phyloP scores from a whole-genome alignment of 2,888 invertebrate species.

The Lycia hirtaria region DNA sequence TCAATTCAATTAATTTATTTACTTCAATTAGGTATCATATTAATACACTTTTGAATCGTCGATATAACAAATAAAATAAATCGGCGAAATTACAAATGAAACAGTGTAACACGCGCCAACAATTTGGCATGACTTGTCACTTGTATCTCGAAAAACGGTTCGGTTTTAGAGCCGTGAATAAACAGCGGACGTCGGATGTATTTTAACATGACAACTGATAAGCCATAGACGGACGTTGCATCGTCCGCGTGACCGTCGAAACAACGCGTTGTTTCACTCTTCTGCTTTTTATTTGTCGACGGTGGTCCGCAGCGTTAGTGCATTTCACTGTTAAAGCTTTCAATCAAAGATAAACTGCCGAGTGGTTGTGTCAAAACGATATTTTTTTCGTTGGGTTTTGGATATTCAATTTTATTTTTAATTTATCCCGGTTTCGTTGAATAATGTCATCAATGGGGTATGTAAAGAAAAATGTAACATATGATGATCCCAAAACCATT shows the following conservation, averaged over 20 bases:
- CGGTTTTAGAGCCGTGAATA: conserved; percentile 56
- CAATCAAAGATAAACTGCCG: conserved; percentile 15
- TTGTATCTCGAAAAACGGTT: conserved; percentile 56
- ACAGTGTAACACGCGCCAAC: conserved; percentile 53
- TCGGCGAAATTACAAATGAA: too few species aligned
- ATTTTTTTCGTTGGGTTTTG: conserved; percentile 3
- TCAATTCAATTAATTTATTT: too few species aligned
- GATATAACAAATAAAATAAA: not conserved
- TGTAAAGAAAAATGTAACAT: too few species aligned
- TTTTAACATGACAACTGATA: conserved; percentile 59
- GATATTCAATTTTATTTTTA: not conserved
- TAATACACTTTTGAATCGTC: too few species aligned
- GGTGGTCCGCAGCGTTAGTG: conserved; percentile 23
- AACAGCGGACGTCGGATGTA: conserved; percentile 64
- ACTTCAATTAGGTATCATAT: too few species aligned
- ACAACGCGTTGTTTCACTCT: conserved; percentile 30
- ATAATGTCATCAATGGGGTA: too few species aligned
- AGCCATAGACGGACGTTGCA: conserved; percentile 27
- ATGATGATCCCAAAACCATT: too few species aligned
- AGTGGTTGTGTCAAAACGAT: not conserved
- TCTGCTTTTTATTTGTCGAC: conserved; percentile 26
- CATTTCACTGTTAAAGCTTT: conserved; percentile 32
- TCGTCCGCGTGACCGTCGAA: too few species aligned
- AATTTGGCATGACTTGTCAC: conserved; percentile 67
- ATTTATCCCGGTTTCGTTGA: too few species aligned